These are phyloP conservation scores for Aplysia californica DNA, from an alignment of 1,140 invertebrate genomes.

Conservation along the genomic window DNA sequence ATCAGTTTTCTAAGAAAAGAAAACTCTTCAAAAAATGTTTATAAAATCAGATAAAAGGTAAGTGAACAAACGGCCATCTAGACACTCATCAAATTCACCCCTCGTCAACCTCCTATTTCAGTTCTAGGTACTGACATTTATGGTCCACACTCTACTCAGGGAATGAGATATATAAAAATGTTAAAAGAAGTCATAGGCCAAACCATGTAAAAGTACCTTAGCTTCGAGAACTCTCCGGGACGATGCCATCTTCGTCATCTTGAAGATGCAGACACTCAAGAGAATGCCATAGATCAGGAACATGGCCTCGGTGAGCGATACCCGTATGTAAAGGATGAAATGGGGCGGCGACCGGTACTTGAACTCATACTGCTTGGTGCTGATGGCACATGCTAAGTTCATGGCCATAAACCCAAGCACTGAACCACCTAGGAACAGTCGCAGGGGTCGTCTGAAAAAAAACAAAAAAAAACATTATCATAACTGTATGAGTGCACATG, in stretches of 20 bases:
- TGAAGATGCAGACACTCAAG: slow-evolving; percentile 62
- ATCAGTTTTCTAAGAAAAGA: too few relatives aligned
- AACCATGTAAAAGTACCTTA: slow-evolving; percentile 49
- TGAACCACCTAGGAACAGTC: slow-evolving; percentile 44
- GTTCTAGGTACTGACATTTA: too few relatives aligned
- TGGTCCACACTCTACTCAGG: too few relatives aligned
- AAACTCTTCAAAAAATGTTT: too few relatives aligned
- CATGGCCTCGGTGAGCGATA: slow-evolving; percentile 63
- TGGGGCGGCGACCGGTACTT: slow-evolving; percentile 37
- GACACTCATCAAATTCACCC: too few relatives aligned
- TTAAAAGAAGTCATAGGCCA: not conserved
- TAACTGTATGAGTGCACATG: not conserved
- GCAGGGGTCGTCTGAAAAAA: slow-evolving; percentile 43
- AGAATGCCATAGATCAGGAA: slow-evolving; percentile 61
- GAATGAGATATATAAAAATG: too few relatives aligned
- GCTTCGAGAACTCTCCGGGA: slow-evolving; percentile 63
- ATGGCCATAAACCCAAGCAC: slow-evolving; percentile 60
- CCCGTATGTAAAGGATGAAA: slow-evolving; percentile 51
- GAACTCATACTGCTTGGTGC: slow-evolving; percentile 40
- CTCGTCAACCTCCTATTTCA: too few relatives aligned
- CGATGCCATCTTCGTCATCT: slow-evolving; percentile 60
- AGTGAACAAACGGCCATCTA: too few relatives aligned
- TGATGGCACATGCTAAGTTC: slow-evolving; percentile 58
- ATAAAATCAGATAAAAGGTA: too few relatives aligned
- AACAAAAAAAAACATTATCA: not conserved